Conservation (phyloP, 2,888 invertebrate species). For the Chelonus formosanus region DNA sequence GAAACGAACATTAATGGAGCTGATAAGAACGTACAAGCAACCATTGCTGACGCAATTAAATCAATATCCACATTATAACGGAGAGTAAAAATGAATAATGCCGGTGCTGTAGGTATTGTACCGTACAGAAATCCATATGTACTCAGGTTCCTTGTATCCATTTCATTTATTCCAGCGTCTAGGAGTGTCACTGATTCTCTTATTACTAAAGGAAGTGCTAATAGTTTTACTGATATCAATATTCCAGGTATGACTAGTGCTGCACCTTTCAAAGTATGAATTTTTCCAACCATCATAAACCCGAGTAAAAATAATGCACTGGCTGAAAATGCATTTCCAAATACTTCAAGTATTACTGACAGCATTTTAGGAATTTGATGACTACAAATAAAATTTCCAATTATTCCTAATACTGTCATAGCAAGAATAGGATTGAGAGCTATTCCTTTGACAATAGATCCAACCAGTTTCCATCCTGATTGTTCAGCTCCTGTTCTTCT, state of each 20-base stretch:
- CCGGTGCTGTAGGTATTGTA: constrained; percentile 94
- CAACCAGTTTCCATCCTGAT: constrained; percentile 48
- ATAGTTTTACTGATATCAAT: constrained; percentile 88
- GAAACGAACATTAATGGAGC: constrained; percentile 96
- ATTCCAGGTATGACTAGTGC: constrained; percentile 85
- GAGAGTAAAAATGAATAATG: constrained; percentile 93
- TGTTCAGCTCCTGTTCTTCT: constrained; percentile 59
- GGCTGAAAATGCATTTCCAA: constrained; percentile 90
- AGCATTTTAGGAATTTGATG: constrained; percentile 81
- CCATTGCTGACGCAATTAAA: constrained; percentile 93
- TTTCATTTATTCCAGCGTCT: constrained; percentile 74
- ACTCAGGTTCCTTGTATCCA: constrained; percentile 82
- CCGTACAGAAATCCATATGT: constrained; percentile 96
- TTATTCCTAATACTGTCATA: constrained; percentile 91
- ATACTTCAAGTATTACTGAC: constrained; percentile 78
- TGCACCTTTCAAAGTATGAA: constrained; percentile 79
- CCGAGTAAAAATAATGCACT: constrained; percentile 91
- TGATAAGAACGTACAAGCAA: constrained; percentile 91
- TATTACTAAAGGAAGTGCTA: constrained; percentile 85
- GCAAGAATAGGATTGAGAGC: constrained; percentile 88
- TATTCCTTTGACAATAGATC: constrained; percentile 72
- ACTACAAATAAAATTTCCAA: constrained; percentile 83
- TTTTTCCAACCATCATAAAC: constrained; percentile 90
- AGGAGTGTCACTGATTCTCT: constrained; percentile 84
- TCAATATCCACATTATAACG: constrained; percentile 88